Evolutionary conservation across 2,113 vertebrate species (phyloP).

Genomic region (Nothobranchius kuhntae): DNA sequence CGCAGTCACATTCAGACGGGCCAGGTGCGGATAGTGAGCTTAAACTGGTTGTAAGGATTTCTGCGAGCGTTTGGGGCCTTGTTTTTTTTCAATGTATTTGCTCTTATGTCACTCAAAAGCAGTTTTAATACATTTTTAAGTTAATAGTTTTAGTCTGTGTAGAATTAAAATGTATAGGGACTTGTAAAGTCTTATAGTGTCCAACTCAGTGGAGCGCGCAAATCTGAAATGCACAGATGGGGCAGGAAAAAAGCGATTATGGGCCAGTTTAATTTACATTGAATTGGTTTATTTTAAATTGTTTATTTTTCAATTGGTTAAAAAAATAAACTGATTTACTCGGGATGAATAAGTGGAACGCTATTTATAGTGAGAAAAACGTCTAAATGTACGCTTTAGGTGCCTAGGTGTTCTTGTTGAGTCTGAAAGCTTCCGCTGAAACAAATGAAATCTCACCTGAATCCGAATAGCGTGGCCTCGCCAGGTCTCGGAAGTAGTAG

Average conservation of each 20-base stretch:
- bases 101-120: no score
- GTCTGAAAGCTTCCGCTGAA: no score
- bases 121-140: no score
- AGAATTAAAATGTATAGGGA: slow-evolving; percentile 16
- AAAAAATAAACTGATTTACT: background rate
- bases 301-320: no score
- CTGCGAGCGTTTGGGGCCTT: background rate
- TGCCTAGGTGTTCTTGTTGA: background rate
- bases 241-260: background rate
- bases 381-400: background rate
- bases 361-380: background rate
- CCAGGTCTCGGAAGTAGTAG: slow-evolving; percentile 91
- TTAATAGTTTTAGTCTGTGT: background rate
- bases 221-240: background rate
- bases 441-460: slow-evolving; percentile 81
- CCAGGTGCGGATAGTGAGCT: background rate
- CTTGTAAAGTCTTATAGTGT: slow-evolving; percentile 24
- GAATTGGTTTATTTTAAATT: no score
- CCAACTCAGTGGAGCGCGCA: background rate
- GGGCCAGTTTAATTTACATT: no score
- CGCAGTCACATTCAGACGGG: background rate
- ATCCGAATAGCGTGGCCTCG: slow-evolving; percentile 89
- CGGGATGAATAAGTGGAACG: background rate
- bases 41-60: slow-evolving; percentile 4
- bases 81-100: no score